These are phyloP conservation scores for Zaprionus gabonicus DNA, from an alignment of 1,140 invertebrate genomes.

Conservation along the genomic window DNA sequence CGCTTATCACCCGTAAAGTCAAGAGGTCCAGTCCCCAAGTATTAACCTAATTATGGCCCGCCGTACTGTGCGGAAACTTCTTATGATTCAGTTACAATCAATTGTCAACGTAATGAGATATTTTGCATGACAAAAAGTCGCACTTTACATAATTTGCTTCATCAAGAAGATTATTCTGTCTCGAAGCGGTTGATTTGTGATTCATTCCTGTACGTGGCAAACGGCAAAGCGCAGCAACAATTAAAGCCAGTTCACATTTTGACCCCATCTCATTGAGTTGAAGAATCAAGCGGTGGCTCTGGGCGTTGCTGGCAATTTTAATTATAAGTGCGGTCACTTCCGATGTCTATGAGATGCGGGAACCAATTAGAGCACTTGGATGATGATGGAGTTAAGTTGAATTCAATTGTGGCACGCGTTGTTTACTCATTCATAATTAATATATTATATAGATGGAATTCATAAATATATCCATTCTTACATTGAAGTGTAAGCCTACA, in stretches of 20 bases:
- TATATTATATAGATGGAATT: not conserved
- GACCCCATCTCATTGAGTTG: conserved; percentile 70
- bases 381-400: conserved; percentile 52
- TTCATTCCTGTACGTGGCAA: conserved; percentile 40
- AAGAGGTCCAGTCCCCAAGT: conserved; percentile 33
- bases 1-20: conserved; percentile 22
- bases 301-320: conserved; percentile 77
- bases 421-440: conserved; percentile 26
- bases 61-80: not conserved
- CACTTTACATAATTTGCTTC: conserved; percentile 69
- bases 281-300: conserved; percentile 45
- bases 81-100: conserved; percentile 35
- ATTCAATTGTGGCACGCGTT: conserved; percentile 51
- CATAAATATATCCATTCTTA: not conserved
- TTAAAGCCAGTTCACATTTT: conserved; percentile 74
- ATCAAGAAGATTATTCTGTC: conserved; percentile 36
- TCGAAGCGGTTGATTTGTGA: conserved; percentile 34
- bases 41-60: conserved; percentile 35
- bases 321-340: conserved; percentile 66
- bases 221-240: conserved; percentile 40
- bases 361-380: conserved; percentile 72
- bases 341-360: conserved; percentile 79
- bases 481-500: not conserved
- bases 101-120: conserved; percentile 17
- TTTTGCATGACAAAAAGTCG: conserved; percentile 68